Percentiles rank a stretch among this genome's conserved stretches.
These are phyloP conservation scores for Paelopatides confundens DNA, from an alignment of 53 echinoderm and acorn worm species.

Conservation along the genomic window DNA sequence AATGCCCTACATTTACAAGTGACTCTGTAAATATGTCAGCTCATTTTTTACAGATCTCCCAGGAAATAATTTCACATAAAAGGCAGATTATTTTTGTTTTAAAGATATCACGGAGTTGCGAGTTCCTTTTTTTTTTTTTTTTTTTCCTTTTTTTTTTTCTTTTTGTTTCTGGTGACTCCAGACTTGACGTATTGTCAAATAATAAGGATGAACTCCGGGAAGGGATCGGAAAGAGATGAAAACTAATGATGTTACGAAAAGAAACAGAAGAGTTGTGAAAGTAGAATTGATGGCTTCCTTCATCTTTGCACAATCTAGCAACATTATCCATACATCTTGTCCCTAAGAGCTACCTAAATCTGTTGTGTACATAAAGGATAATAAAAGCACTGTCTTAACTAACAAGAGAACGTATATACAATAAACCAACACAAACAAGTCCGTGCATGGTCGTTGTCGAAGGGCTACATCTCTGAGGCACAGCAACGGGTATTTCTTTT, in stretches of 20 bases:
- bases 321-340: conserved; percentile 26
- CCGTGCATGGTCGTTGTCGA: not conserved
- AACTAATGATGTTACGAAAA: not conserved
- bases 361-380: conserved; percentile 21
- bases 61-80: conserved; percentile 15
- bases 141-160: too few relatives aligned
- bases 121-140: too few relatives aligned
- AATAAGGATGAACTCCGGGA: not conserved
- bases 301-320: conserved; percentile 18
- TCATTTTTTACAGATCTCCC: not conserved
- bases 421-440: conserved; percentile 12
- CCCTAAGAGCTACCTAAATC: not conserved
- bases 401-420: not conserved
- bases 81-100: conserved; percentile 17
- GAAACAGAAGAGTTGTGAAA: not conserved
- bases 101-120: too few relatives aligned
- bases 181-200: not conserved
- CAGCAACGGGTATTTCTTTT: not conserved
- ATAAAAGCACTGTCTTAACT: not conserved
- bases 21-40: conserved; percentile 17
- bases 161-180: not conserved
- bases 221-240: not conserved
- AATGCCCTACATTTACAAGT: conserved; percentile 38
- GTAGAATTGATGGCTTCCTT: conserved; percentile 18
- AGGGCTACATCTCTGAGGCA: conserved; percentile 29